Base-by-base conservation (phyloP, 2,888 invertebrate species). In the Dicyrtomina minuta region DNA sequence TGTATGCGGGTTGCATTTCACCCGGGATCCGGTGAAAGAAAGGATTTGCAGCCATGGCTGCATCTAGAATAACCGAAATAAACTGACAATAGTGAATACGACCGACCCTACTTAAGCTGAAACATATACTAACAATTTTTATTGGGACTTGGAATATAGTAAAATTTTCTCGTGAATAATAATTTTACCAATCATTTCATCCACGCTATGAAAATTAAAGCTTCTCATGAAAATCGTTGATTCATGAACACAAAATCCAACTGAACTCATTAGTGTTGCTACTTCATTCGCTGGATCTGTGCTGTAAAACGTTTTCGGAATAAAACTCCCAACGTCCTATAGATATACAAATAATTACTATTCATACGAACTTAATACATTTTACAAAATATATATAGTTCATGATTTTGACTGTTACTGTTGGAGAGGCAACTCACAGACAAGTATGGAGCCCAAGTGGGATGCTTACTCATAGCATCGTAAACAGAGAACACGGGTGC, bases 1-100 rank as follows among this genome's bases (percentile, higher is more conserved):
- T 76, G 72, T 75, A 78, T 1, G 59, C 70, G 0, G 70, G 62
- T 49, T 70, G 65, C 33, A 76, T 44, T 1, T 74, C 71, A 2
- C 17, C 17, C 8, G 78, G 78, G 56, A 78, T 78, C 39, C 76
- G 59, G 33, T 74, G 74, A 55, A 77, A 67, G 27, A 77, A 78
- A 17, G 78, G 77, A 66, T 78, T 78, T 0, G 77, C 77, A 56
- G 78, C 78, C 78, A 78, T 76, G 12, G 78, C 78, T n/a, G 77
- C 71, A 24, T 73, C 78, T 78, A 56, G 3, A 68, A 70, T 17
- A 66, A n/a, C n/a, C n/a, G n/a, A n/a, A n/a, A n/a, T n/a, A n/a
- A n/a, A n/a, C n/a, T n/a, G n/a, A n/a, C n/a, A n/a, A n/a, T n/a
- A n/a, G n/a, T n/a, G n/a, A n/a, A n/a, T n/a, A n/a, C n/a, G n/a